These are phyloP conservation scores for Pipistrellus kuhlii DNA, from an alignment of 2,797 vertebrate genomes.

Conservation along the genomic window DNA sequence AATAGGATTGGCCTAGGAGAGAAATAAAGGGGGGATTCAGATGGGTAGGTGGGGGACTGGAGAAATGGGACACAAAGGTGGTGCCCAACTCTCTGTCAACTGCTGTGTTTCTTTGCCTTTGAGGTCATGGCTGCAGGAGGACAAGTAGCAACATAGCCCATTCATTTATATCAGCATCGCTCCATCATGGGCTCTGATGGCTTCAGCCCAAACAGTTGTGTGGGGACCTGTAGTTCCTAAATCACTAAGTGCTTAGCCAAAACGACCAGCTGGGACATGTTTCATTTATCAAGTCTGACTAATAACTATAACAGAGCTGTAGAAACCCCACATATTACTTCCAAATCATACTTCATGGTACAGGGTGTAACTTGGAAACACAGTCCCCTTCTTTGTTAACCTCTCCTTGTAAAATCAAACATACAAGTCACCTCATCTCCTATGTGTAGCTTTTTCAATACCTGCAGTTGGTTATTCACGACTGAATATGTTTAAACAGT, in stretches of 20 bases:
- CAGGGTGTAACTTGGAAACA: neutral
- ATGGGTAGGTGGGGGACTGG: neutral
- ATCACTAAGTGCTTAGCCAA: constrained; percentile 25
- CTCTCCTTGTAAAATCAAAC: neutral
- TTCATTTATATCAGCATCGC: neutral
- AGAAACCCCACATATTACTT: neutral
- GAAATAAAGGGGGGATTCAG: neutral
- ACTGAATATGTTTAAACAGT: neutral
- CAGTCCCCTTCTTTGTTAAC: neutral
- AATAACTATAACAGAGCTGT: neutral
- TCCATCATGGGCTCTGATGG: neutral
- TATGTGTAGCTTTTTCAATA: neutral
- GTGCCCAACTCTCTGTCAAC: neutral
- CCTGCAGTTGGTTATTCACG: neutral
- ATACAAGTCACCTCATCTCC: neutral
- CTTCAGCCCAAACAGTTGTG: neutral
- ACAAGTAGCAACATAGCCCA: neutral
- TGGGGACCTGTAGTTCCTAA: neutral
- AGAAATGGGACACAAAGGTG: neutral
- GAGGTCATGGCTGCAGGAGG: neutral
- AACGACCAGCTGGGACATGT: neutral
- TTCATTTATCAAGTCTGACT: constrained; percentile 7
- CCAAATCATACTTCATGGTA: neutral
- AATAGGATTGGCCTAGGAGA: neutral
- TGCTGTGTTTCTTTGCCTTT: neutral